Evolutionary conservation across 2,797 vertebrate species (phyloP), one percentile per base, ranked within the genome.

Genomic region (Parotocinclus haroldoi): DNA sequence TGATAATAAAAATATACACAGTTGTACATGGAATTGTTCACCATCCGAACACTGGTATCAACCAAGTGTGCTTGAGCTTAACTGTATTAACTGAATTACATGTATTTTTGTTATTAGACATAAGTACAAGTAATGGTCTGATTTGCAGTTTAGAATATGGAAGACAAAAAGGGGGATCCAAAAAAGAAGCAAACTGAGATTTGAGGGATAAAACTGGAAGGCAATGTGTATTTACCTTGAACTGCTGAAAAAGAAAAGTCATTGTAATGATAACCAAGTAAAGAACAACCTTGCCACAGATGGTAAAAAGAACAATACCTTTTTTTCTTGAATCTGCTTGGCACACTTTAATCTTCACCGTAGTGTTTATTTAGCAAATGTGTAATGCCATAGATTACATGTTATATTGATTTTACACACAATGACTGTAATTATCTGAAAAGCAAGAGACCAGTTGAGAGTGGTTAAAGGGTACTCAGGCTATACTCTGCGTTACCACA

Each of bases 341-440:
- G 42, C 13, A 39, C 27, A 16, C 59, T 75, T 58, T 74, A 54
- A 75, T 68, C 68, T 59, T 54, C n/a, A 48, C 45, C 18, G 6
- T 11, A 11, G 46, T 66, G 63, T 76, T 79, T 69, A 71, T 63
- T 45, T 67, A 58, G 46, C 39, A 17, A 39, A 18, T 37, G 55
- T 64, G 52, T 72, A 67, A 49, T 27, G 38, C 69, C 65, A 18
- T 65, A 57, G 60, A 78, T 78, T 37, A 72, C 58, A 76, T 63
- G 58, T 62, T 72, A 63, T 37, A 9, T 51, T 58, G 46, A 14
- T 38, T 55, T 63, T 57, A 58, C 42, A 68, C 65, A 12, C 11
- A 75, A 75, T 14, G 16, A 54, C 45, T 68, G 60, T 58, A 68
- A 44, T 65, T 72, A 51, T 66, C 62, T 62, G 8, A 45, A 40